Conservation (phyloP, 2,113 vertebrate genomes). For the Limanda limanda region DNA sequence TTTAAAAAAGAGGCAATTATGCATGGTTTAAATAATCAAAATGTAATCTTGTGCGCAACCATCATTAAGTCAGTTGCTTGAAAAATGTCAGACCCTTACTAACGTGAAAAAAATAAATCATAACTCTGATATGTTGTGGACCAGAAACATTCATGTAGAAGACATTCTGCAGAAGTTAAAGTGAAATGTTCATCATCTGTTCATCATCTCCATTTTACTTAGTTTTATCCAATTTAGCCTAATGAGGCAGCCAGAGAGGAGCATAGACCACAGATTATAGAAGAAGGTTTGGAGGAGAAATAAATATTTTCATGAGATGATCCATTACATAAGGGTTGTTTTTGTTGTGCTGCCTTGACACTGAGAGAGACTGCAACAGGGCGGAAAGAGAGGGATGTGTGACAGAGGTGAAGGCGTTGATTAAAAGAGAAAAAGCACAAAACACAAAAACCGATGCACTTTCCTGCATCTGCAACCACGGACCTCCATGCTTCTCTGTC, state of each 20-base stretch:
- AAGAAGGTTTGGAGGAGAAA: not conserved
- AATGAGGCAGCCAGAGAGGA: not conserved
- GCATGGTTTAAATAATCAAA: too few species aligned
- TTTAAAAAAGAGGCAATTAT: too few species aligned
- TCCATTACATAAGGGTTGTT: conserved; percentile 38
- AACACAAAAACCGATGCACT: not conserved
- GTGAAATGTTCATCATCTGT: conserved; percentile 2
- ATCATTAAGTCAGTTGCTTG: conserved; percentile 6
- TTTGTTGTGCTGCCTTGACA: conserved; percentile 39
- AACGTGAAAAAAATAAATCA: not conserved
- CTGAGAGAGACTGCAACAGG: conserved; percentile 57
- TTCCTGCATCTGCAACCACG: conserved; percentile 38
- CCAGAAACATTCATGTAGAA: not conserved
- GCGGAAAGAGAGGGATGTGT: conserved; percentile 34
- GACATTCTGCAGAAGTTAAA: conserved; percentile 15
- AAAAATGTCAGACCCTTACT: conserved; percentile 10
- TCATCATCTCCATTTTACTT: conserved; percentile 14
- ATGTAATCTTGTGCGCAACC: not conserved
- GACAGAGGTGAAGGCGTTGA: conserved; percentile 47
- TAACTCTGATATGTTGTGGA: not conserved
- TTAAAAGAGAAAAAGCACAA: not conserved
- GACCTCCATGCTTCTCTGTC: conserved; percentile 14
- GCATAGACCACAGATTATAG: not conserved
- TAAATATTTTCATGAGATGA: conserved; percentile 6
- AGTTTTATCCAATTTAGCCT: not conserved